A percentile compares a stretch with the other conserved stretches of the same genome.
These are phyloP conservation scores for Apodemus speciosus DNA, from an alignment of 2,113 vertebrate genomes.

Conservation along the genomic window DNA sequence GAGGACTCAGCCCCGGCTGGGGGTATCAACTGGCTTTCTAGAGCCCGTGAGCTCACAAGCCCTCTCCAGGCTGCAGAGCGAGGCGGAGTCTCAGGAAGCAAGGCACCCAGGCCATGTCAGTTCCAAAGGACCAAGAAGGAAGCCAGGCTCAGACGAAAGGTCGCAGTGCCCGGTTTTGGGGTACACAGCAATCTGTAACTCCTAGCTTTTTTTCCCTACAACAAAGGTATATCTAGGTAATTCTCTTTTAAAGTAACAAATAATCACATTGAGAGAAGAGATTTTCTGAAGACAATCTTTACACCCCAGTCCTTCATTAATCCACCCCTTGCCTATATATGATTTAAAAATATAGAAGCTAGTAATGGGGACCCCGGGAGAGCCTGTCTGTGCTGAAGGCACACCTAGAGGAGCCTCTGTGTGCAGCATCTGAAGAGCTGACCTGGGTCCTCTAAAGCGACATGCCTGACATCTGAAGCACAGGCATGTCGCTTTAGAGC, in stretches of 20 bases:
- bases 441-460: too few species aligned
- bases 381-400: background rate
- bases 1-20: background rate
- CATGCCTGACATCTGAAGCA: too few species aligned
- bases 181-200: background rate
- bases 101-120: background rate
- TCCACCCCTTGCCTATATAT: background rate
- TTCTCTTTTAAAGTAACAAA: background rate
- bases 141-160: too few species aligned
- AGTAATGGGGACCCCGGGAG: background rate
- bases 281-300: background rate
- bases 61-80: background rate
- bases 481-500: too few species aligned
- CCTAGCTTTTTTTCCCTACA: too few species aligned
- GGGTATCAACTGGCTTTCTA: background rate
- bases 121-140: background rate
- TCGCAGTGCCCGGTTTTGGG: background rate
- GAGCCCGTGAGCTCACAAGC: background rate
- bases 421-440: background rate
- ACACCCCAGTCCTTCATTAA: background rate
- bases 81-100: too few species aligned
- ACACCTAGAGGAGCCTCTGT: background rate
- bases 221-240: background rate
- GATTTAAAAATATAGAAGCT: background rate
- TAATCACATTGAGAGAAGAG: background rate